phyloP scores from a whole-genome alignment of 2,113 vertebrate species.

The Scalopus aquaticus region DNA sequence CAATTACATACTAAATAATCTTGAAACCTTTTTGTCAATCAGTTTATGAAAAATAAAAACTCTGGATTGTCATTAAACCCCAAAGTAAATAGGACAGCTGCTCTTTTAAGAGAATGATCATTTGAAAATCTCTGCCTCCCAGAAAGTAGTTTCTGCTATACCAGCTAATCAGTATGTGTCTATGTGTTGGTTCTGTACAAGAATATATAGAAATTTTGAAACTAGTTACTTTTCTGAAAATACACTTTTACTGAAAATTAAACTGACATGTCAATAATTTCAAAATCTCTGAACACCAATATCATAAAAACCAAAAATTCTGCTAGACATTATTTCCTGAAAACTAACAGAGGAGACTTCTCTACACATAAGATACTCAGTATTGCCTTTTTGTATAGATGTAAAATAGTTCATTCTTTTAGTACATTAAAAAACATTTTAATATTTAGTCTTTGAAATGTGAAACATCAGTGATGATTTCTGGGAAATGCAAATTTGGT shows the following conservation, averaged over 20 bases:
- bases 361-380: background rate
- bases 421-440: background rate
- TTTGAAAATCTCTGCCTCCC: background rate
- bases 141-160: background rate
- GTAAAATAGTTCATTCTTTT: background rate
- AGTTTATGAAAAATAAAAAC: constrained; percentile 1
- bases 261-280: background rate
- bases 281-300: background rate
- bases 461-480: background rate
- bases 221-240: background rate
- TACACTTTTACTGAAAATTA: background rate
- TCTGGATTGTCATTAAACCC: background rate
- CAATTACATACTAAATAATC: background rate
- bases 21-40: background rate
- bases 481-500: background rate
- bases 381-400: background rate
- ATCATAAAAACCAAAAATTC: background rate
- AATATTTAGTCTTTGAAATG: background rate
- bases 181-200: background rate
- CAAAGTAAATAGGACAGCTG: background rate
- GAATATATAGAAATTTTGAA: background rate
- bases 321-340: background rate
- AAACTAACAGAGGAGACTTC: background rate
- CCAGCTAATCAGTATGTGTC: background rate
- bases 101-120: background rate